These are phyloP conservation scores for Philaethria dido DNA, from an alignment of 2,888 invertebrate species.

Conservation along the genomic window DNA sequence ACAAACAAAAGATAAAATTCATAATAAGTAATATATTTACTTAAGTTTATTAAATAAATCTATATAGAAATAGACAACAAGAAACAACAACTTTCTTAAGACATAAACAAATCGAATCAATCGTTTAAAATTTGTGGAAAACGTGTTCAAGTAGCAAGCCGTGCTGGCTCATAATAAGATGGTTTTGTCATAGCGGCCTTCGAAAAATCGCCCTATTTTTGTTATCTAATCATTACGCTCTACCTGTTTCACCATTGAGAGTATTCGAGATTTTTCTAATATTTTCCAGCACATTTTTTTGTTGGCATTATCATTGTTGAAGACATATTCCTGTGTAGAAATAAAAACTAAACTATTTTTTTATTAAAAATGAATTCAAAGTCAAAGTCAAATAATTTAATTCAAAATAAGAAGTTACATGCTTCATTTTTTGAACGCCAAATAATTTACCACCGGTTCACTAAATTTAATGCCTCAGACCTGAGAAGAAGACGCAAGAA, in stretches of 20 bases:
- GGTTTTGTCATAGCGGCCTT: conserved; percentile 56
- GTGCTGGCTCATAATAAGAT: conserved; percentile 79
- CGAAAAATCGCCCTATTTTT: conserved; percentile 55
- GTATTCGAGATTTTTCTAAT: conserved; percentile 27
- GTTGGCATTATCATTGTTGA: not conserved
- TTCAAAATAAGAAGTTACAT: no score
- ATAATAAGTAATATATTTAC: not conserved
- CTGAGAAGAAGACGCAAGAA: no score
- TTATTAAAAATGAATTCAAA: no score
- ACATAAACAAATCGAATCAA: conserved; percentile 38
- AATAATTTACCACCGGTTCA: no score
- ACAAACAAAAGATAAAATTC: not conserved
- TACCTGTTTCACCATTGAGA: conserved; percentile 37
- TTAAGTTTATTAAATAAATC: not conserved
- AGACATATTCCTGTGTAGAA: not conserved
- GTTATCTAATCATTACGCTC: conserved; percentile 61
- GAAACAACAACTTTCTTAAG: conserved; percentile 4
- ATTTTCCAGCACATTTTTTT: not conserved
- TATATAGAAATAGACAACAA: not conserved
- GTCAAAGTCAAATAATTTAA: no score
- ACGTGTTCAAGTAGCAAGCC: conserved; percentile 78
- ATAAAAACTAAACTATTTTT: not conserved
- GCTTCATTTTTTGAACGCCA: no score
- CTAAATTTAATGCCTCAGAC: no score
- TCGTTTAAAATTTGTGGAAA: conserved; percentile 69